phyloP scores from a whole-genome alignment of 2,113 vertebrate species.

The Leptodactylus fuscus region DNA sequence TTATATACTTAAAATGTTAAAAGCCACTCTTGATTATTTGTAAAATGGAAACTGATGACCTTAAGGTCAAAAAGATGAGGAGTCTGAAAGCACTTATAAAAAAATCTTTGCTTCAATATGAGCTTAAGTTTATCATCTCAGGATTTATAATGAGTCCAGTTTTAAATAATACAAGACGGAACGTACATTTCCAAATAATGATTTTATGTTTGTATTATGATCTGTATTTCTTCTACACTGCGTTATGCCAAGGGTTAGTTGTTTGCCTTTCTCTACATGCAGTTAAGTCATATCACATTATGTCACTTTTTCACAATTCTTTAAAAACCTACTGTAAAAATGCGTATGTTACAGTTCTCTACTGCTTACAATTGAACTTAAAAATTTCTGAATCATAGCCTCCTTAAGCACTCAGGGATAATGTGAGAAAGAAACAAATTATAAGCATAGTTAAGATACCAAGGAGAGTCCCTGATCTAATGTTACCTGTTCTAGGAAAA shows the following conservation, averaged over 20 bases:
- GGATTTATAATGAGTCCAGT: not conserved
- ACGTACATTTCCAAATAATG: conserved; percentile 25
- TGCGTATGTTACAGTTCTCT: not conserved
- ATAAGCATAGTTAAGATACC: too few species aligned
- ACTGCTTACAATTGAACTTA: not conserved
- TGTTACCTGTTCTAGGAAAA: too few species aligned
- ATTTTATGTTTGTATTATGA: not conserved
- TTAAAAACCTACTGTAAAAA: not conserved
- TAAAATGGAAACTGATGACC: conserved; percentile 49
- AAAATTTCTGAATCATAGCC: not conserved
- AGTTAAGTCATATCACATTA: not conserved
- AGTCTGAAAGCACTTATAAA: conserved; percentile 44
- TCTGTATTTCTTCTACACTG: not conserved
- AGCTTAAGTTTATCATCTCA: conserved; percentile 23
- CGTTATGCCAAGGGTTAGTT: too few species aligned
- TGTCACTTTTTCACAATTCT: not conserved
- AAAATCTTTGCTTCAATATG: conserved; percentile 16
- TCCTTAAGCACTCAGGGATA: too few species aligned
- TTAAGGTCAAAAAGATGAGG: conserved; percentile 49
- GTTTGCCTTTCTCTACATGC: not conserved
- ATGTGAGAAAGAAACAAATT: too few species aligned
- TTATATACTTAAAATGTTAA: conserved; percentile 49
- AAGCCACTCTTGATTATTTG: conserved; percentile 44
- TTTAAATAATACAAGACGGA: conserved; percentile 42
- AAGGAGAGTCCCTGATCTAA: too few species aligned